A percentile compares a stretch with the other conserved stretches of the same genome.
Conservation (phyloP, 1,140 invertebrate species). For the Gonatopus flavifemur region DNA sequence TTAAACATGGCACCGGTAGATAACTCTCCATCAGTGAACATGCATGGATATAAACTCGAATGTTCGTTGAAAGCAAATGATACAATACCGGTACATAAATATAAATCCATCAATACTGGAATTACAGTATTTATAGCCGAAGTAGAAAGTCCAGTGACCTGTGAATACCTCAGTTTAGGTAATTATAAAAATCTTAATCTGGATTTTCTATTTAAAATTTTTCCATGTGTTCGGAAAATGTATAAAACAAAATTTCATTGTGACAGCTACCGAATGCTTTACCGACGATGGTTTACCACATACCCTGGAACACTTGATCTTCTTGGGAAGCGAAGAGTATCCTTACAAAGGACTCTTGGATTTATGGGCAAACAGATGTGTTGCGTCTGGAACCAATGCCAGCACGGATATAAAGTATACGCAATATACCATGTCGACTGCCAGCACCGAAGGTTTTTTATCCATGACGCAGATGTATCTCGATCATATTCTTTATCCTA, state of each 20-base stretch:
- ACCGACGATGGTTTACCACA: slow-evolving; percentile 91
- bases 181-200: slow-evolving; percentile 34
- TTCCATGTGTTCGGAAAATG: no score
- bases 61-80: slow-evolving; percentile 67
- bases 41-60: slow-evolving; percentile 63
- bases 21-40: slow-evolving; percentile 51
- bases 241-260: no score
- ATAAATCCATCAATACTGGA: slow-evolving; percentile 75
- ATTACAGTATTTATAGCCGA: slow-evolving; percentile 77
- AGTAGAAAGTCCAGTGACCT: slow-evolving; percentile 82
- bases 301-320: slow-evolving; percentile 89
- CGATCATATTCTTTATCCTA: slow-evolving; percentile 85
- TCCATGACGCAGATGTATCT: slow-evolving; percentile 84
- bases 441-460: slow-evolving; percentile 82
- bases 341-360: slow-evolving; percentile 89
- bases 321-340: slow-evolving; percentile 85
- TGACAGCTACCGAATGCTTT: slow-evolving; percentile 86
- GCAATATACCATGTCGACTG: slow-evolving; percentile 84
- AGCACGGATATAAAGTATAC: slow-evolving; percentile 86
- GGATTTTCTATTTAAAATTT: slow-evolving; percentile 5
- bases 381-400: slow-evolving; percentile 88
- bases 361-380: slow-evolving; percentile 81
- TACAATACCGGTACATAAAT: slow-evolving; percentile 76
- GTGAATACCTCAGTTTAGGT: slow-evolving; percentile 85
- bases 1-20: slow-evolving; percentile 61